Evolutionary conservation across 92 coral and sea anemone genomes (phyloP), one percentile per base, ranked within the genome.

Genomic region (Plumapathes pennacea): DNA sequence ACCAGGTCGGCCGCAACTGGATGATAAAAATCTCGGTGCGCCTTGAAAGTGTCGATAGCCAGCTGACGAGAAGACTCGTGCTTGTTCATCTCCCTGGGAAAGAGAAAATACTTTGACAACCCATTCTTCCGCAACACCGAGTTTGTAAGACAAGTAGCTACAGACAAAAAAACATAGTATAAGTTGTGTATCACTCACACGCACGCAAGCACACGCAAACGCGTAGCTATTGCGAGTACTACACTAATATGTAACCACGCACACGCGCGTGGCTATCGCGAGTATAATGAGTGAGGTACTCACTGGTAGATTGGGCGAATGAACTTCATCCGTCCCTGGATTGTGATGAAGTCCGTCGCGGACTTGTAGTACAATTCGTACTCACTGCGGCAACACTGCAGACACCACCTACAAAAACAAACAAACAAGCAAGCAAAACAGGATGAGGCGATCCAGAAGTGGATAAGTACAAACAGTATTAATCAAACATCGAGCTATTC

Each of bases 301-400:
- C 40, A 87, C 95, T 82, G 83, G 84, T 87, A 87, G 2, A 87
- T 38, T 0, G 95, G 95, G 18, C 95, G 75, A 18, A 72, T 69
- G 25, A 38, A 87, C 61, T 87, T 87, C 95, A 87, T 87, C 31
- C 95, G 54, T 3, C 95, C 95, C 36, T 87, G 95, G 27, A 75
- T 73, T 25, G 79, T 64, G 21, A 87, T 54, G 54, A 87, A 87
- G 29, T 57, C 55, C 45, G 66, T 81, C n/a, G 86, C 61, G 12
- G 50, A 76, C n/a, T 66, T 36, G 50, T 81, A 87, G 7, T 79
- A 75, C 2, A 71, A 69, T 5, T 72, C 71, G 46, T 68, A 55
- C 3, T 67, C 89, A 13, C 86, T 56, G 29, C 95, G 78, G 23
- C 86, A 78, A 28, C 82, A 72, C 12, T 89, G 78, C n/a, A 87